Evolutionary conservation across 2,113 vertebrate species (phyloP), one percentile per base, ranked within the genome.

Genomic region (rat (Rattus norvegicus)): DNA sequence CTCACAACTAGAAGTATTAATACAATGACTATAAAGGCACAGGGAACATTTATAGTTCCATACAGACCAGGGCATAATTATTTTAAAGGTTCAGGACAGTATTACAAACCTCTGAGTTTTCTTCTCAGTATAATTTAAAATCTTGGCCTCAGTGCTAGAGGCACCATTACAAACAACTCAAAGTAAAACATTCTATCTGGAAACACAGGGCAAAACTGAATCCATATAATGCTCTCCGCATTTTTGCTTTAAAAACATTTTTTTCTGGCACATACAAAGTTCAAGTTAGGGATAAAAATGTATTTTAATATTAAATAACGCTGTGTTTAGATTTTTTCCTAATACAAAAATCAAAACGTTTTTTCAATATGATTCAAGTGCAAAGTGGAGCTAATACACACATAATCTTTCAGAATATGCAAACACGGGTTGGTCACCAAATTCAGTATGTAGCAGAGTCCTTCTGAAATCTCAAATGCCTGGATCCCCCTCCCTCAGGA

Each of bases 191-290:
- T 20, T 70, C 36, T 80, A 65, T 75, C 36, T 10, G 1, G 5
- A 94, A 95, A 94, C 22, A 91, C 30, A 75, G n/a, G 20, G 13
- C 81, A 92, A 90, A 88, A 12, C 36, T 87, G 33, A 94, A 89
- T 88, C 14, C 52, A 85, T 39, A 24, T 24, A 72, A 5, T 92
- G 19, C 43, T 59, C 47, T 87, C 39, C 24, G n/a, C 88, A 88
- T 91, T 93, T 96, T 94, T 59, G 92, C 77, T 92, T 84, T 84
- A 85, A 52, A 88, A 93, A 92, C 36, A 69, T 87, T 87, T 85
- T 87, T 87, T 85, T 47, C 59, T 52, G 43, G 24, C 28, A 52
- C 17, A 85, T 14, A 93, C 43, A 61, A 95, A 95, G 59, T 76
- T 95, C n/a, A 92, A 95, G 75, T 11, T 93, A 52, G 26, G 90